Percentiles rank a stretch among this genome's conserved stretches.
Conservation (phyloP, 2,888 invertebrate species). For the Sericinus montela region DNA sequence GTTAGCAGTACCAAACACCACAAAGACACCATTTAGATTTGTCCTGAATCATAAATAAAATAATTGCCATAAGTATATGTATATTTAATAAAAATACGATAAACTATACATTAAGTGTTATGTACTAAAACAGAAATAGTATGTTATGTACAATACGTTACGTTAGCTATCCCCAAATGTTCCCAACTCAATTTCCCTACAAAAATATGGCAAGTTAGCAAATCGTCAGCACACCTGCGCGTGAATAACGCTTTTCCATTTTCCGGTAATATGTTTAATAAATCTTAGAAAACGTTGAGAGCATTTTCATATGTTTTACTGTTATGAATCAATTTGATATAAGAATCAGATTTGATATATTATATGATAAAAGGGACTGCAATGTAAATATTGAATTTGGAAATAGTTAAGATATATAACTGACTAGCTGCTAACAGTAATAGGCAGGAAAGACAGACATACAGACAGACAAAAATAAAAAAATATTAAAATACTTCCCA, state of each 20-base stretch:
- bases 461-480: no score
- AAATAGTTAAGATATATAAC: no score
- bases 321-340: slow-evolving; percentile 37
- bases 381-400: no score
- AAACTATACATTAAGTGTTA: no score
- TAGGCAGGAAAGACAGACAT: no score
- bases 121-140: neutral
- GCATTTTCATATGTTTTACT: slow-evolving; percentile 49
- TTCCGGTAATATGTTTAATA: slow-evolving; percentile 68
- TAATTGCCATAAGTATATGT: neutral
- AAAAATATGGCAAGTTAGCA: slow-evolving; percentile 74
- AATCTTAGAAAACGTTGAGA: slow-evolving; percentile 60
- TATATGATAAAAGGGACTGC: no score
- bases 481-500: no score
- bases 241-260: slow-evolving; percentile 71
- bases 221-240: slow-evolving; percentile 75
- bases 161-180: slow-evolving; percentile 33
- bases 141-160: slow-evolving; percentile 22
- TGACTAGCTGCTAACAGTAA: no score
- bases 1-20: no score
- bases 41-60: no score
- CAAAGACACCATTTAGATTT: no score
- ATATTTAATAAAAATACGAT: no score
- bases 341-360: slow-evolving; percentile 25
- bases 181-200: slow-evolving; percentile 61